Percentiles rank a stretch among this genome's conserved stretches.
Evolutionary conservation across 2,113 vertebrate genomes (phyloP).

Genomic region (Anoura caudifer): DNA sequence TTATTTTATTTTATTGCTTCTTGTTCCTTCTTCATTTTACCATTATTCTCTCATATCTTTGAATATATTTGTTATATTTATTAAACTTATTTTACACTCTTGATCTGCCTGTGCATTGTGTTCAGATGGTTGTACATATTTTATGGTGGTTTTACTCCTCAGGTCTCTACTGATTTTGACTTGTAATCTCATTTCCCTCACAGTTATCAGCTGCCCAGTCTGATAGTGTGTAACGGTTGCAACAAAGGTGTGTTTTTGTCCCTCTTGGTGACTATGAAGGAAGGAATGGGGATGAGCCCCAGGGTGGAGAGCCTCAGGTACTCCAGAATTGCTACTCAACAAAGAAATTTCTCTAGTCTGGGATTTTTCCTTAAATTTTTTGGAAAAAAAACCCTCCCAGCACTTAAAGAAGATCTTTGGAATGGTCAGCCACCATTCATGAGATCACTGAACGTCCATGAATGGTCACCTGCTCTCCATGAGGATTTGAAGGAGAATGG

Average conservation of each 20-base stretch:
- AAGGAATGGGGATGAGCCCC: neutral
- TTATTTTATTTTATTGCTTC: neutral
- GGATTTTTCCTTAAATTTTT: neutral
- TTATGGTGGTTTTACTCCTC: neutral
- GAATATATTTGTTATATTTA: neutral
- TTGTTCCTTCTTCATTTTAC: conserved; percentile 3
- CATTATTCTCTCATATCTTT: neutral
- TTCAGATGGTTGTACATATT: neutral
- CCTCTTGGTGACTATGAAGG: neutral
- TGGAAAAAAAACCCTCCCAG: neutral
- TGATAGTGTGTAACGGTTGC: neutral
- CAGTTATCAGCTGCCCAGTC: neutral
- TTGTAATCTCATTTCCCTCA: neutral
- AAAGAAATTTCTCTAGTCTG: neutral
- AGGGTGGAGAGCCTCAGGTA: neutral
- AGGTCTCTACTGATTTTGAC: neutral
- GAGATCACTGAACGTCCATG: neutral
- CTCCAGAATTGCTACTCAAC: neutral
- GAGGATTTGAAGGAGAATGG: neutral
- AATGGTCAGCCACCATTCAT: neutral
- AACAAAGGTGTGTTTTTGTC: neutral
- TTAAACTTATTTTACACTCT: neutral
- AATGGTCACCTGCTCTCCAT: neutral
- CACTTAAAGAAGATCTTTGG: neutral
- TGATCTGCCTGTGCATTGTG: neutral